Evolutionary conservation across 1,140 invertebrate genomes (phyloP), one percentile per base, ranked within the genome.

Genomic region (Penaeus chinensis): DNA sequence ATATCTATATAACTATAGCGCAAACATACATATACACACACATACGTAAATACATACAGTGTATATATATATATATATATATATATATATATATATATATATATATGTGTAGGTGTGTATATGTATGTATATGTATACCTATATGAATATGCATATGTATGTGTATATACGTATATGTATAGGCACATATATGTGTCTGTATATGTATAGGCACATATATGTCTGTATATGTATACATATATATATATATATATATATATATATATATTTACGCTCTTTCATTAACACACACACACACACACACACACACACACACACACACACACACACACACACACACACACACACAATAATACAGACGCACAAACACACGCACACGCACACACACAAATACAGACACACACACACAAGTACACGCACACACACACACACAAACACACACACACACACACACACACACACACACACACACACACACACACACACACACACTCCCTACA

Each of bases 51-150:
- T 5, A 8, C 22, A 74, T 22, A 74, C 4, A 20, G 22, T 71
- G 5, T 24, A 74, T 16, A 37, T 74, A 74, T 16, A 27, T 20
- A 32, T 11, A 74, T 32, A 27, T 32, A 74, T 1, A 24, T 11
- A 74, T 32, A 74, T 32, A 74, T 32, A 74, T 16, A 27, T 11
- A 27, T 32, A 27, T 11, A 74, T 32, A 74, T 74, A 74, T 32
- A 27, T 8, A 32, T 11, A 74, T 74, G 16, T 74, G 37, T 7
- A 24, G 11, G 37, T 74, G 37, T 74, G 37, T 74, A 74, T 74
- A 74, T 74, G 37, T 74, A 74, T 74, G 37, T 74, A 74, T 74
- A 74, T 32, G 37, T 74, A 74, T 74, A 74, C 20, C 37, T 20
- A 74, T 74, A 74, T 74, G 37, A 16, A 32, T 74, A 24, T 32